Evolutionary conservation across 1,140 invertebrate species (phyloP).

Genomic region (Zaprionus tsacasi): DNA sequence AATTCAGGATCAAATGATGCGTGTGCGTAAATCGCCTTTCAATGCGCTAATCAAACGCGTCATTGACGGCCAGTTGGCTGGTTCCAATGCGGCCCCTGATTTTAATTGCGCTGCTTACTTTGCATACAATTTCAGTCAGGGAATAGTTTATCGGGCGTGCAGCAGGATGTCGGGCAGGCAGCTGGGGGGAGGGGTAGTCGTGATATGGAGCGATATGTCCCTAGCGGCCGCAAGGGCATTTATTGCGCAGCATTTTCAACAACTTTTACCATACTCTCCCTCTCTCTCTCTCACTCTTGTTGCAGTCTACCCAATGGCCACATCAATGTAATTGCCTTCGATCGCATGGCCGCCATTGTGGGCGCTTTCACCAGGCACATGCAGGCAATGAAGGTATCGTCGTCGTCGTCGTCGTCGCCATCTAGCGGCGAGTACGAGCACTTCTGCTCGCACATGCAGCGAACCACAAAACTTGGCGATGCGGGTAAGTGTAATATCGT

Average conservation of each 20-base stretch:
- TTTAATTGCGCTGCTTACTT: slow-evolving; percentile 41
- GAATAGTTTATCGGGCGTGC: slow-evolving; percentile 30
- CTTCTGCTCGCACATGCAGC: slow-evolving; percentile 81
- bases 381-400: slow-evolving; percentile 67
- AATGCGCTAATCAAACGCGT: slow-evolving; percentile 36
- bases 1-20: slow-evolving; percentile 30
- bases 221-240: not conserved
- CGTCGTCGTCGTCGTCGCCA: slow-evolving; percentile 45
- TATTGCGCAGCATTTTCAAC: slow-evolving; percentile 13
- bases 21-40: slow-evolving; percentile 28
- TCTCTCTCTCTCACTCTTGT: not conserved
- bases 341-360: slow-evolving; percentile 83
- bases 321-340: slow-evolving; percentile 83
- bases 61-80: slow-evolving; percentile 23
- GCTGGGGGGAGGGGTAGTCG: no score
- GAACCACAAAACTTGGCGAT: slow-evolving; percentile 76
- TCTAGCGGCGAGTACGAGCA: slow-evolving; percentile 76
- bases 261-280: not conserved
- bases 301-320: slow-evolving; percentile 82
- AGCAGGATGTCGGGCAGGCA: not conserved
- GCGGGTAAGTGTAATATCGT: slow-evolving; percentile 77
- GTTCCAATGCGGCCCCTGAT: slow-evolving; percentile 28
- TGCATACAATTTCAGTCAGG: slow-evolving; percentile 24
- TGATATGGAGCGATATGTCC: not conserved
- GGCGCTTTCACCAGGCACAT: slow-evolving; percentile 83